Evolutionary conservation across 2,113 vertebrate genomes (phyloP), one percentile per base, ranked within the genome.

Genomic region (Tachuris rubrigastra): DNA sequence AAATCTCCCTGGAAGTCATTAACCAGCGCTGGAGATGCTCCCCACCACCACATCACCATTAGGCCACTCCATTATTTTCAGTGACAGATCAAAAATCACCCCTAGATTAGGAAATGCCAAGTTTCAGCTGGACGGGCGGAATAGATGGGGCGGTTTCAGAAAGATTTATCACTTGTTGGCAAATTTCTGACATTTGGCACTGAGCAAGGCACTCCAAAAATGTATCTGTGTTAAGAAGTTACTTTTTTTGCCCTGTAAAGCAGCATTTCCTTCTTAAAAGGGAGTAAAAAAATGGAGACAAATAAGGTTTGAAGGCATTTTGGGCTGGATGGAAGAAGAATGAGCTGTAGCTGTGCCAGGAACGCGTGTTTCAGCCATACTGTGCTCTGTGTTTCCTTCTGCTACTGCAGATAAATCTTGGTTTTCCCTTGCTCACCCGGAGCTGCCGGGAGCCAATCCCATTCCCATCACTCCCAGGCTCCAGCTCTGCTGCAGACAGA

Each of bases 111-210:
- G 87, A 76, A 62, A 73, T 16, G 66, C 80, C 85, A 78, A 63
- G 31, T 87, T 93, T 33, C 41, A 56, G 82, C 47, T 50, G n/a
- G 72, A 79, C 0, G 6, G 17, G 77, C 14, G 53, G 73, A 77
- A 89, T 55, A 41, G 3, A 73, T 4, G 71, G 35, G 71, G 85
- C 23, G 8, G 67, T 42, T 93, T 76, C 68, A 62, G 14, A 79
- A 78, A 80, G 91, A 93, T 91, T 87, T 85, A 96, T 91, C 89
- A 60, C 58, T 10, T 91, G 78, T 10, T 96, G 89, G 93, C 85
- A 59, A 85, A 59, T 58, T 65, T 68, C 33, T 89, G 94, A 94
- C 85, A 0, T 42, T 55, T 96, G 95, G 94, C 91, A 66, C 74
- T 1, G 7, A 93, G 72, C 63, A 6, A 93, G 63, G 78, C 89